phyloP scores from a whole-genome alignment of 2,888 invertebrate genomes.

The Andrena minutula region DNA sequence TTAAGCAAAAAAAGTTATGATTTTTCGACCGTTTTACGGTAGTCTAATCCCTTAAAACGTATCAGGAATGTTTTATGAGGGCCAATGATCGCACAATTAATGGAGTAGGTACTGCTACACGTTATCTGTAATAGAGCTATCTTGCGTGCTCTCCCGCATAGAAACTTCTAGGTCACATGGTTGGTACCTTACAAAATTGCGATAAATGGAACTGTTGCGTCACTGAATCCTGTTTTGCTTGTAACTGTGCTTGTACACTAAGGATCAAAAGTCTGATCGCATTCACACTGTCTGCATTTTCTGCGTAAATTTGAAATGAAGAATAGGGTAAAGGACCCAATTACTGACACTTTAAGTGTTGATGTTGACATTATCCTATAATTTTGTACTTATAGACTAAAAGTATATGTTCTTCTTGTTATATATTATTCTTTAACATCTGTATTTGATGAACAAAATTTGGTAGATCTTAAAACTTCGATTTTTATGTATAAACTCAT shows the following conservation, averaged over 20 bases:
- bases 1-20: no score
- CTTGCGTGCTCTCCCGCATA: not conserved
- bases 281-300: not conserved
- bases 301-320: not conserved
- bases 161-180: constrained; percentile 9
- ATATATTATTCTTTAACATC: no score
- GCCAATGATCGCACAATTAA: constrained; percentile 1
- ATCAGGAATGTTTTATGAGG: not conserved
- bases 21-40: no score
- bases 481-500: no score
- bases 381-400: no score
- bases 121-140: constrained; percentile 1
- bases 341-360: no score
- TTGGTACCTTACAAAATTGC: constrained; percentile 4
- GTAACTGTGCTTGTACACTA: constrained; percentile 7
- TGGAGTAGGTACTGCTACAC: constrained; percentile 7
- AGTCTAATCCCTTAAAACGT: not conserved
- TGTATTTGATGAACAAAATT: no score
- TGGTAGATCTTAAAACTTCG: no score
- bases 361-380: no score
- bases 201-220: constrained; percentile 12
- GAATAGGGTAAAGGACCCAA: no score
- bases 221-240: not conserved
- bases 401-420: no score
- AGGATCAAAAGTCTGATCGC: not conserved